A percentile compares a stretch with the other conserved stretches of the same genome.
Evolutionary conservation across 2,113 vertebrate genomes (phyloP).

Genomic region (Bufo bufo): DNA sequence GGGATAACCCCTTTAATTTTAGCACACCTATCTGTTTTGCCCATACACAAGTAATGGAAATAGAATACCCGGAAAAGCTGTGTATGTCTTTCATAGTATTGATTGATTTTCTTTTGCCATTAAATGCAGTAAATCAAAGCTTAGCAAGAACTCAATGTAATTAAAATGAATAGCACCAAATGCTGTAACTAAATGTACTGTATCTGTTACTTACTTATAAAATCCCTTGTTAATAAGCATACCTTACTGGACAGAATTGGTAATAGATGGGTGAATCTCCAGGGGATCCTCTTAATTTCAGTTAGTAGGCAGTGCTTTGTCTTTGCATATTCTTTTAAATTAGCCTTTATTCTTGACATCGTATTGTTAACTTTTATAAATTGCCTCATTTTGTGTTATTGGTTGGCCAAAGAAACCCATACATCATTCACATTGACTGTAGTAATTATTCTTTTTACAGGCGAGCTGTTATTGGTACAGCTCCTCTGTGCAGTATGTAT

Average conservation of each 20-base stretch:
- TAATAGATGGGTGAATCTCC: neutral
- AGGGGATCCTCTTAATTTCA: neutral
- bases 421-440: neutral
- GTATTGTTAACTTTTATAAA: constrained; percentile 19
- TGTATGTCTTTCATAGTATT: neutral
- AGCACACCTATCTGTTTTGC: neutral
- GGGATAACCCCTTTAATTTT: no score
- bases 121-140: constrained; percentile 2
- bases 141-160: neutral
- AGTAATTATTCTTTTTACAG: neutral
- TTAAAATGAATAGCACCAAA: constrained; percentile 7
- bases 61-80: neutral
- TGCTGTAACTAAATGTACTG: neutral
- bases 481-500: neutral
- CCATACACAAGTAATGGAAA: neutral
- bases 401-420: neutral
- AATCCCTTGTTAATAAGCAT: neutral
- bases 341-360: constrained; percentile 19
- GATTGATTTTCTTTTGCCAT: neutral
- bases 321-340: constrained; percentile 3
- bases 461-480: neutral
- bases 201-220: neutral
- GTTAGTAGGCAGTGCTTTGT: constrained; percentile 20
- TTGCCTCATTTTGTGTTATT: constrained; percentile 23
- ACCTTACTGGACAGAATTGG: neutral